Conservation (phyloP, 2,797 vertebrate species). For the Geotrypetes seraphini region DNA sequence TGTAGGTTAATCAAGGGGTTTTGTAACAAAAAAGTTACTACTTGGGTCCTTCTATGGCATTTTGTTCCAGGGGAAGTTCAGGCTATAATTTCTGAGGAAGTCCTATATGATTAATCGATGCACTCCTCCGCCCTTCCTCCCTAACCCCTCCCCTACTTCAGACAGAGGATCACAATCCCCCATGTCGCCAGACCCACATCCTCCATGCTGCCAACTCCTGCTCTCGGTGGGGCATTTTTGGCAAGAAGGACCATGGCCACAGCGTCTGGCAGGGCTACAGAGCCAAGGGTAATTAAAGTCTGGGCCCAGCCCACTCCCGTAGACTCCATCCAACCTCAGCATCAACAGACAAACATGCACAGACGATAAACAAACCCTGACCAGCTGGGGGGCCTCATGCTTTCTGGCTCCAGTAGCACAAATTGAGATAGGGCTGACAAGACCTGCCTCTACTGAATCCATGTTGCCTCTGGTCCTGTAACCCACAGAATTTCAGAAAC, state of each 20-base stretch:
- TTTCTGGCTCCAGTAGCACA: no score
- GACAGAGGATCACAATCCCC: conserved; percentile 21
- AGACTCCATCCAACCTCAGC: conserved; percentile 36
- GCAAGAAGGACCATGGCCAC: no score
- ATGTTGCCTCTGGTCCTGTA: no score
- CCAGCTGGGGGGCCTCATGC: no score
- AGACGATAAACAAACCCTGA: conserved; percentile 38
- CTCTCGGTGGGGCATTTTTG: conserved; percentile 22
- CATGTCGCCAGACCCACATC: conserved; percentile 21
- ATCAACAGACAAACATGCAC: conserved; percentile 37
- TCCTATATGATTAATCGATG: not conserved
- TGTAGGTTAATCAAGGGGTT: conserved; percentile 31
- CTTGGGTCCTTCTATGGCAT: conserved; percentile 21
- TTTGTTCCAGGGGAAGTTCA: conserved; percentile 6
- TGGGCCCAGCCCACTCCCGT: conserved; percentile 26
- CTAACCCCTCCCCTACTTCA: not conserved
- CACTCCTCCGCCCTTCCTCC: no score
- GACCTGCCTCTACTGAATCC: no score
- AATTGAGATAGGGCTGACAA: no score
- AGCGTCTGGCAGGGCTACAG: not conserved
- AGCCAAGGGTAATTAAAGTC: conserved; percentile 34
- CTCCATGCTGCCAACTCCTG: conserved; percentile 23
- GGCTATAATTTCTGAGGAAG: not conserved
- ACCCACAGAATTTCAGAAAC: no score
- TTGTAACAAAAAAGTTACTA: no score